Base-by-base conservation (phyloP, 2,797 vertebrate species). In the Enteromius treurensis region DNA sequence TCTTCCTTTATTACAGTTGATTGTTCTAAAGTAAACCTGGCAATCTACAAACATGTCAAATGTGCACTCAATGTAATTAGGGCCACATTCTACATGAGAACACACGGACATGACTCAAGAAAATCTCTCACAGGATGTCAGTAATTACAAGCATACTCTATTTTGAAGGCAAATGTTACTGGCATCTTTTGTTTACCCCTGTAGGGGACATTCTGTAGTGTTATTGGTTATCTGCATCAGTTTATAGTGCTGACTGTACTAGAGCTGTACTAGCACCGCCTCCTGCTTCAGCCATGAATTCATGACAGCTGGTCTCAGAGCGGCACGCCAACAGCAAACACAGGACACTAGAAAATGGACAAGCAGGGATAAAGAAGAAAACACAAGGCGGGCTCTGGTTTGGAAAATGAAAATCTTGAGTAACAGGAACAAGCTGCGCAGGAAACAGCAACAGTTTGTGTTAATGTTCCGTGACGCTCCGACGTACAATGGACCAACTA, bases 361-460 rank as follows among this genome's bases (percentile, higher is more conserved):
- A 55, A 55, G 15, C 49, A 64, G 6, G 26, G 26, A 17, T 60
- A 10, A 79, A 23, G 34, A 79, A 37, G 21, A 80, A 53, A 26
- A 70, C 79, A 70, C 19, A 17, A 62, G 10, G 15, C 5, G 2
- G 15, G 3, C 29, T 10, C 21, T 75, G 42, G 29, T 51, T 73
- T 5, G 9, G 45, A 81, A 67, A 80, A 80, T 11, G 1, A 62
- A 49, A 82, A 40, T 64, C 70, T 75, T 65, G 17, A 82, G 80
- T 75, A 76, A 82, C 34, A 82, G 70, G n/a, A 76, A 76, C 60
- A 84, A 79, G 45, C 67, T 40, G 68, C 55, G 42, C 71, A 80
- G 77, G 81, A 83, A 47, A 76, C 58, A 42, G 77, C 64, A 70
- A 68, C 34, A 53, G 49, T 32, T 67, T 29, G 47, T 55, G 60